Evolutionary conservation across 2,113 vertebrate genomes (phyloP).

Genomic region (Clarias macrocephalus): DNA sequence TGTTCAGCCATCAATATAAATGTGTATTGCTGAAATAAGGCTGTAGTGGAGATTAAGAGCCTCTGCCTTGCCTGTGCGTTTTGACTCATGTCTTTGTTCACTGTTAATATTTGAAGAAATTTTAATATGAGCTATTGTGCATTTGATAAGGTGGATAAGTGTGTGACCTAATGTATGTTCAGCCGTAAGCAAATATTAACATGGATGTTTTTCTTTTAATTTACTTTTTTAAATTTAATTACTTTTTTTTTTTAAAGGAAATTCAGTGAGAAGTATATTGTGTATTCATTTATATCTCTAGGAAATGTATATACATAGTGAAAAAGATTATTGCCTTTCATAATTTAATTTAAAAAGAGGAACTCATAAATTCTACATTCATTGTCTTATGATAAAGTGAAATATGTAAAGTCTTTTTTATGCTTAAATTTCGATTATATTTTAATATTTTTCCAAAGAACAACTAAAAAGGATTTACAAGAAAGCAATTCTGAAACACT

Average conservation of each 20-base stretch:
- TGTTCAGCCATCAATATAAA: neutral
- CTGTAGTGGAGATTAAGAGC: neutral
- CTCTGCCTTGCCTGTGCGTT: neutral
- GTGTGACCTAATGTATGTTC: neutral
- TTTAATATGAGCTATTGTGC: neutral
- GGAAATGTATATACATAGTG: no score
- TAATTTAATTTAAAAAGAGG: no score
- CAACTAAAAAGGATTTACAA: no score
- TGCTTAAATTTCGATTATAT: no score
- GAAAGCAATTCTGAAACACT: no score
- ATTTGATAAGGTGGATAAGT: neutral
- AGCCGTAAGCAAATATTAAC: neutral
- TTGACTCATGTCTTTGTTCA: neutral
- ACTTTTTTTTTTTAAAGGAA: slow-evolving; percentile 49
- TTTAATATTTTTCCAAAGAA: no score
- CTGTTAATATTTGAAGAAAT: neutral
- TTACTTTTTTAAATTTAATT: no score
- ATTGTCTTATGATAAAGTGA: no score
- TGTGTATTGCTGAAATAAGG: neutral
- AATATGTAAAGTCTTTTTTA: no score
- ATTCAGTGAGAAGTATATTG: neutral
- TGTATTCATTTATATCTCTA: neutral
- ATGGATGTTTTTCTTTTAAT: slow-evolving; percentile 34
- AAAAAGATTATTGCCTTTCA: no score
- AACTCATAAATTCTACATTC: no score